Evolutionary conservation across 2,113 vertebrate genomes (phyloP).

Genomic region (Tetraodon nigroviridis): DNA sequence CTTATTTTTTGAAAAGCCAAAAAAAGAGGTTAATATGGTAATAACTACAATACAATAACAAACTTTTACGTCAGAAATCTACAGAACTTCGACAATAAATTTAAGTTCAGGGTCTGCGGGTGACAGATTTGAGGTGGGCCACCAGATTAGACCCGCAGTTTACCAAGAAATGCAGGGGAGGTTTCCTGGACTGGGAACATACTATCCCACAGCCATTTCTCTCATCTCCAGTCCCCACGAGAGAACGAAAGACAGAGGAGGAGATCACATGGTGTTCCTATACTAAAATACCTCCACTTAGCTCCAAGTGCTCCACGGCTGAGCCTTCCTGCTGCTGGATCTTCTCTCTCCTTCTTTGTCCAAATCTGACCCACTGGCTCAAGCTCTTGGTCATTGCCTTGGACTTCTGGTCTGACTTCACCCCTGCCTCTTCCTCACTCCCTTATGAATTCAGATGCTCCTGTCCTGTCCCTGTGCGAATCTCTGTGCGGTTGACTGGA

Average conservation of each 20-base stretch:
- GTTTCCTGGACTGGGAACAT: slow-evolving; percentile 73
- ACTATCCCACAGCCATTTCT: slow-evolving; percentile 52
- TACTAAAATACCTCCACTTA: slow-evolving; percentile 58
- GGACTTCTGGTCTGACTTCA: slow-evolving; percentile 18
- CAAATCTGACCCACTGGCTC: slow-evolving; percentile 9
- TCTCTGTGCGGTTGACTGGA: slow-evolving; percentile 38
- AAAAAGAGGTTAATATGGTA: too few species aligned
- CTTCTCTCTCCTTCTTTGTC: slow-evolving; percentile 24
- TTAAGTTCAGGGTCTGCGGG: slow-evolving; percentile 9
- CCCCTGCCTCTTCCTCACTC: not conserved
- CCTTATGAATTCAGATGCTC: slow-evolving; percentile 1
- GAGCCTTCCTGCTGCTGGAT: slow-evolving; percentile 6
- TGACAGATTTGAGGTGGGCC: slow-evolving; percentile 16
- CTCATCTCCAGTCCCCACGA: slow-evolving; percentile 49
- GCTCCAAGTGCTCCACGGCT: slow-evolving; percentile 13
- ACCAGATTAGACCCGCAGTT: slow-evolving; percentile 39
- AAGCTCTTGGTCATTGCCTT: slow-evolving; percentile 19
- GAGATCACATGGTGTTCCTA: slow-evolving; percentile 55
- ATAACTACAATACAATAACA: not conserved
- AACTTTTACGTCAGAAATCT: not conserved
- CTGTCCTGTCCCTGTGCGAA: slow-evolving; percentile 5
- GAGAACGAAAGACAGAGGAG: slow-evolving; percentile 33
- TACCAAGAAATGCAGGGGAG: slow-evolving; percentile 75
- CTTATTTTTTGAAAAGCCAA: too few species aligned
- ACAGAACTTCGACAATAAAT: slow-evolving; percentile 7